Conservation (phyloP, 2,113 vertebrate species). For the Calonectris borealis region DNA sequence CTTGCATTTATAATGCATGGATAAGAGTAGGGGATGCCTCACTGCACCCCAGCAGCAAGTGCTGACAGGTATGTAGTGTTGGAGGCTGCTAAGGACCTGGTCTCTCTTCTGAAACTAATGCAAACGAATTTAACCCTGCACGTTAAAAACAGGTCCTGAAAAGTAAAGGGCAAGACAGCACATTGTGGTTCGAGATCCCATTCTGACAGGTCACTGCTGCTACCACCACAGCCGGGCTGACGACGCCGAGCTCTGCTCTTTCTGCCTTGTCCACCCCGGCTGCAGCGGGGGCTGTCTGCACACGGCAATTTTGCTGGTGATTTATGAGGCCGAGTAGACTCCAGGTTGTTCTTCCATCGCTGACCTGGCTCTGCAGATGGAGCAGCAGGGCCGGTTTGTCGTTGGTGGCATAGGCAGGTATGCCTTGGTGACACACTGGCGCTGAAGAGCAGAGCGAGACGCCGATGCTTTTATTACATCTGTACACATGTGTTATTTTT, state of each 20-base stretch:
- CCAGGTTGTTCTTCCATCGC: neutral
- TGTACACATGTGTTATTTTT: rapidly evolving
- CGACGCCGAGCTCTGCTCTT: rapidly evolving
- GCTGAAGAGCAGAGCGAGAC: rapidly evolving
- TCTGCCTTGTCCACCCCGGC: rapidly evolving
- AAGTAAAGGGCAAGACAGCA: neutral
- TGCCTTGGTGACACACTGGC: neutral
- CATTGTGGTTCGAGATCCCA: rapidly evolving
- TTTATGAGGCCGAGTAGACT: neutral
- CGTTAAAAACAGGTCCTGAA: neutral
- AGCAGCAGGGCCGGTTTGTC: neutral
- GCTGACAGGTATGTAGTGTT: neutral
- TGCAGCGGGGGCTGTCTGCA: neutral
- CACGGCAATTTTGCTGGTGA: neutral
- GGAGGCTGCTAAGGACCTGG: neutral
- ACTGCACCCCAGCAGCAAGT: neutral
- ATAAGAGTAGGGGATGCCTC: neutral
- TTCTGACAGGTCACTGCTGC: neutral
- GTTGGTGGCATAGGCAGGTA: rapidly evolving
- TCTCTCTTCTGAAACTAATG: neutral
- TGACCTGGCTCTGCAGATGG: neutral
- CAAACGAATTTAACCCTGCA: neutral
- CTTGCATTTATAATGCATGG: neutral
- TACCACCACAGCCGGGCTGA: rapidly evolving
- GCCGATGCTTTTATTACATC: neutral